Percentiles rank a stretch among this genome's conserved stretches.
phyloP scores from a whole-genome alignment of 2,113 vertebrate species.

The Hymenochirus boettgeri region DNA sequence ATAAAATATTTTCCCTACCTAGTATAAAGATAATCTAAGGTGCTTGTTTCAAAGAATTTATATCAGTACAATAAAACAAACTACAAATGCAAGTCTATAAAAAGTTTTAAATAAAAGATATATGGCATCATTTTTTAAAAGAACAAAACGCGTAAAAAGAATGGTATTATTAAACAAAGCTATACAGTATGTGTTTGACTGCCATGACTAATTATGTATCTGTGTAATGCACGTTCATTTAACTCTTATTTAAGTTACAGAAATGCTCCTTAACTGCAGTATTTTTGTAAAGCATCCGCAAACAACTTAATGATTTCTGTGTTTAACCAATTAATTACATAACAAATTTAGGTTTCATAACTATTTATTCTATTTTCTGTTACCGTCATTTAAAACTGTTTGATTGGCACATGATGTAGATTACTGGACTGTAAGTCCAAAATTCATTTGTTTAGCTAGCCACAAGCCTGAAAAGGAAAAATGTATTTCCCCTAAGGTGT shows the following conservation, averaged over 20 bases:
- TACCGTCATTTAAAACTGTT: slow-evolving; percentile 33
- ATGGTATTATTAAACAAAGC: slow-evolving; percentile 73
- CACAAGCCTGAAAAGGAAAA: no score
- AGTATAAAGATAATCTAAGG: no score
- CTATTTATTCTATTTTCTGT: slow-evolving; percentile 79
- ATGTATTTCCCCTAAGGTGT: no score
- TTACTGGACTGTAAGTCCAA: no score
- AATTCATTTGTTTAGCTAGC: no score
- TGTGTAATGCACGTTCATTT: slow-evolving; percentile 76
- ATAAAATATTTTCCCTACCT: no score
- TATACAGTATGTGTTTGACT: slow-evolving; percentile 70
- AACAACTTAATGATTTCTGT: slow-evolving; percentile 79
- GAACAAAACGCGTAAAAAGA: slow-evolving; percentile 73
- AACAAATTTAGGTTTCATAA: slow-evolving; percentile 73
- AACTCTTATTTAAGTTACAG: slow-evolving; percentile 77
- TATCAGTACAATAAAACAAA: no score
- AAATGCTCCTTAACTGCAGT: slow-evolving; percentile 77
- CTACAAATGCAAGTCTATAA: no score
- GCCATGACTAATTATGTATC: slow-evolving; percentile 78
- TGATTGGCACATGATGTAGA: neutral
- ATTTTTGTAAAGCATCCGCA: slow-evolving; percentile 78
- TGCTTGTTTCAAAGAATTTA: no score
- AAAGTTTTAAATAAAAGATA: no score
- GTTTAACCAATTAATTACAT: slow-evolving; percentile 79
- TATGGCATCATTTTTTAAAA: slow-evolving; percentile 55